phyloP scores from a whole-genome alignment of 2,113 vertebrate species.

The Paraplagusia blochii region DNA sequence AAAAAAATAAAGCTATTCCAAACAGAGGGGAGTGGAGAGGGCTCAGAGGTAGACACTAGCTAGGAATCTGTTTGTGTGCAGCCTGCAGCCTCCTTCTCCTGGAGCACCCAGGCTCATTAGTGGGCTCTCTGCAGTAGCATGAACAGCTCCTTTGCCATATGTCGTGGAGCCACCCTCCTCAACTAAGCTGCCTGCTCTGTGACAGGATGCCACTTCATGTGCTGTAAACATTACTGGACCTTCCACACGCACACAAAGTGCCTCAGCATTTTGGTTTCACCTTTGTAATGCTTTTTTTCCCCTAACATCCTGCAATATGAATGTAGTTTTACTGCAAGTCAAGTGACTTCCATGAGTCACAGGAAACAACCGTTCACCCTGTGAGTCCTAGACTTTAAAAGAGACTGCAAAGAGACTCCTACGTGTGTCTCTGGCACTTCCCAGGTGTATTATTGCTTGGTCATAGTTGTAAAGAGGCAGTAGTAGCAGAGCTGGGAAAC shows the following conservation, averaged over 20 bases:
- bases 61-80: conserved; percentile 32
- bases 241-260: conserved; percentile 5
- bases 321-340: conserved; percentile 20
- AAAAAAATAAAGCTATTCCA: background rate
- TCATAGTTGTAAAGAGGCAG: background rate
- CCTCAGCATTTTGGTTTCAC: conserved; percentile 13
- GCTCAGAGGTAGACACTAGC: conserved; percentile 13
- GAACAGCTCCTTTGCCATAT: conserved; percentile 70
- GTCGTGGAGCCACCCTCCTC: conserved; percentile 61
- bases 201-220: conserved; percentile 63
- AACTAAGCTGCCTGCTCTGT: conserved; percentile 52
- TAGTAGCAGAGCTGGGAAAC: no score
- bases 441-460: background rate
- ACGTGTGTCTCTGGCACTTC: background rate
- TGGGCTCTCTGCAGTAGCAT: conserved; percentile 66
- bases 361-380: conserved; percentile 3
- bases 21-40: background rate
- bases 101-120: conserved; percentile 66
- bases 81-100: conserved; percentile 56
- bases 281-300: conserved; percentile 30
- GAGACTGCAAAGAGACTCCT: background rate
- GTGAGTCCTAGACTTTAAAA: background rate
- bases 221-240: conserved; percentile 64
- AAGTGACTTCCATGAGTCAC: conserved; percentile 21
- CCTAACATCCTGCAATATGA: conserved; percentile 13